Conservation (phyloP, 2,797 vertebrate genomes). For the Falco columbarius region DNA sequence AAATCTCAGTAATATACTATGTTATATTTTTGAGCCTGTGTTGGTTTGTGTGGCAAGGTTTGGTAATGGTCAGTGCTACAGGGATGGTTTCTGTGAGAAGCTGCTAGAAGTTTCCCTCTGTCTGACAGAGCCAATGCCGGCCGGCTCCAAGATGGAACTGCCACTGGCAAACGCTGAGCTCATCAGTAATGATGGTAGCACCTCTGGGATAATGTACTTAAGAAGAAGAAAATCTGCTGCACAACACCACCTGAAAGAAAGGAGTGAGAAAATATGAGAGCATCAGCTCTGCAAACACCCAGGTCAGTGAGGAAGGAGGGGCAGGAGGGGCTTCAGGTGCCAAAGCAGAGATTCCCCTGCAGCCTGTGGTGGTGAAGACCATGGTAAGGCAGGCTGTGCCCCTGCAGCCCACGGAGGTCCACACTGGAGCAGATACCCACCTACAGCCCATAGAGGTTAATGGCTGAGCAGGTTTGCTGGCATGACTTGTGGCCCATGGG, state of each 20-base stretch:
- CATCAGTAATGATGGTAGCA: fast-evolving
- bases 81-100: not conserved
- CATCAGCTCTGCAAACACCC: not conserved
- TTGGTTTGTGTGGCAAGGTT: not conserved
- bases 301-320: not conserved
- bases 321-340: too few species aligned
- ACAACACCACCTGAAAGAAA: not conserved
- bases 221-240: not conserved
- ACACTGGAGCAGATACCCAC: not conserved
- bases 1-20: not conserved
- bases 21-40: not conserved
- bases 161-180: fast-evolving
- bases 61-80: not conserved
- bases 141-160: fast-evolving
- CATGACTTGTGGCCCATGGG: not conserved
- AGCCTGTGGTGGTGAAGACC: not conserved
- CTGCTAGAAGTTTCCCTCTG: not conserved
- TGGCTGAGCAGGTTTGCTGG: not conserved
- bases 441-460: too few species aligned
- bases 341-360: not conserved
- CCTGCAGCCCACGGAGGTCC: not conserved
- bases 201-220: not conserved
- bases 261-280: not conserved
- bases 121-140: not conserved
- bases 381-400: not conserved